Conservation (phyloP, 2,113 vertebrate species). For the Rhinopithecus roxellana region DNA sequence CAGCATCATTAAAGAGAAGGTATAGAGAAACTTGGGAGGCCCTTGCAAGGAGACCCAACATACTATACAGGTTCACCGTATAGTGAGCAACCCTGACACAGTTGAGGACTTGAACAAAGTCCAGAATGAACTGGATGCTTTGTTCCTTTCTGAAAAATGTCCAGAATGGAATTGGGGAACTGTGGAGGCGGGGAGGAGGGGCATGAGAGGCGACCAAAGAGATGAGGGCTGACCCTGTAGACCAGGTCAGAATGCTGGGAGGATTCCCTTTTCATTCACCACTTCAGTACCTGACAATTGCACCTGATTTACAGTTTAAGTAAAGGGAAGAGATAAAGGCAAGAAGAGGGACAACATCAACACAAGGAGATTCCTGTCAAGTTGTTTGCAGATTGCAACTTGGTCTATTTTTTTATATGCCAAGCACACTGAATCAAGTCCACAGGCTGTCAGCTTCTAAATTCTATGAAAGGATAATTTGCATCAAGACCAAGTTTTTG, state of each 20-base stretch:
- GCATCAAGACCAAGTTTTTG: not conserved
- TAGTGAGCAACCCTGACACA: not conserved
- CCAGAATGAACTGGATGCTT: not conserved
- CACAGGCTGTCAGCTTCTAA: not conserved
- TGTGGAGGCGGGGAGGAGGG: no score
- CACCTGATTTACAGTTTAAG: not conserved
- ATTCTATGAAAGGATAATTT: not conserved
- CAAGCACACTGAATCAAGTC: not conserved
- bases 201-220: not conserved
- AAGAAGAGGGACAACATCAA: not conserved
- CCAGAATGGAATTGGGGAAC: not conserved
- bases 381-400: not conserved
- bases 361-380: not conserved
- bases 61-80: not conserved
- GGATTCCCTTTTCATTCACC: not conserved
- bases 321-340: not conserved
- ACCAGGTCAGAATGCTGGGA: not conserved
- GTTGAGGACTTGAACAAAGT: not conserved
- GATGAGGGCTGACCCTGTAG: not conserved
- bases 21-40: not conserved
- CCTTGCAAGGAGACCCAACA: not conserved
- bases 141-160: not conserved
- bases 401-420: not conserved
- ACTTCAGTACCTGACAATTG: not conserved
- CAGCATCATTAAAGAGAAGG: not conserved